Evolutionary conservation across 2,113 vertebrate genomes (phyloP).

Genomic region (Aramus guarauna): DNA sequence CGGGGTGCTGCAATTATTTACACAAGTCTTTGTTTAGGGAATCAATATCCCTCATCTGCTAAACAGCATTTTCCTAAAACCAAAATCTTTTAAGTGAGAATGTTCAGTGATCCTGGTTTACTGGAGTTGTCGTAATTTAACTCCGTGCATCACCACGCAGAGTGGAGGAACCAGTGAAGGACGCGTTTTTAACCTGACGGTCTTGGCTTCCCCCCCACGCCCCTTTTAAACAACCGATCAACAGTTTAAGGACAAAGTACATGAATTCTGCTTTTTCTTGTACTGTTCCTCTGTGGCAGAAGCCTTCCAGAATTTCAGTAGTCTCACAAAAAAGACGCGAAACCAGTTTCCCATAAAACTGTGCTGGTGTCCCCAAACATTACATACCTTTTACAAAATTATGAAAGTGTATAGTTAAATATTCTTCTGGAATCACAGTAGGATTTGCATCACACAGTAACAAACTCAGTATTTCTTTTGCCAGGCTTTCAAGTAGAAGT

Average conservation of each 20-base stretch:
- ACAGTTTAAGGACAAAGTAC: neutral
- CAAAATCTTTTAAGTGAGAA: neutral
- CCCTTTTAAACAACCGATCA: neutral
- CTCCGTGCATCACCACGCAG: neutral
- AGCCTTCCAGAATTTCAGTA: neutral
- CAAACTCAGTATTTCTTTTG: neutral
- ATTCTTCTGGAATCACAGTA: neutral
- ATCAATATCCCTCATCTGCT: neutral
- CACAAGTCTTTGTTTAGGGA: neutral
- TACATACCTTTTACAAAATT: too few relatives aligned
- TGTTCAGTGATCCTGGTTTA: neutral
- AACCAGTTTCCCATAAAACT: neutral
- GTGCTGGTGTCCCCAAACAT: neutral
- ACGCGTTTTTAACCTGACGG: neutral
- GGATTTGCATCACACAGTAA: fast-evolving
- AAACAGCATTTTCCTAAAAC: neutral
- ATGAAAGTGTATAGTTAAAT: neutral
- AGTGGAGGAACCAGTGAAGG: neutral
- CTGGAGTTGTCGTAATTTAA: neutral
- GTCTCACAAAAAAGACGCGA: neutral
- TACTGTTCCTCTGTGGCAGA: neutral
- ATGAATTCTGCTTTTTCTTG: neutral
- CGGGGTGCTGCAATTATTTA: neutral
- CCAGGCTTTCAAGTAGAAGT: neutral
- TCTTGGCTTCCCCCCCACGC: too few relatives aligned